Evolutionary conservation across 2,797 vertebrate genomes (phyloP), one percentile per base, ranked within the genome.

Genomic region (Mionectes olivaceus): DNA sequence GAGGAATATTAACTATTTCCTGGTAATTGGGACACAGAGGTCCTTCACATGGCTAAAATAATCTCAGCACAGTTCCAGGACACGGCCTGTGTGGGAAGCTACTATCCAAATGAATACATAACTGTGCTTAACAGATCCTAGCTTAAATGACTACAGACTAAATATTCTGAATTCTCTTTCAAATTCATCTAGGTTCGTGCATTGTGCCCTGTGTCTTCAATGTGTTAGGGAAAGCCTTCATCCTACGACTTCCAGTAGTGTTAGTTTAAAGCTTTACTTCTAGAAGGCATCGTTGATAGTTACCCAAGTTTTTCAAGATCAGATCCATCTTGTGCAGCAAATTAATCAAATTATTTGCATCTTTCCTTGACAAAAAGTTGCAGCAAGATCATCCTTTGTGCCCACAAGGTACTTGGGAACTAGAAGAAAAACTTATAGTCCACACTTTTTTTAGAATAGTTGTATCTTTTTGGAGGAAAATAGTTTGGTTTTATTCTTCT

Each of bases 1-100:
- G 96, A 97, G 97, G 95, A 96, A 88, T 95, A 97, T 98, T 98
- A 98, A 98, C 98, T 95, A 90, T 98, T 98, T 98, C 97, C 97
- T 97, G 96, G 97, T 95, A 97, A 97, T 93, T 87, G 46, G 94
- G 95, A 96, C 89, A 90, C 65, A 79, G 83, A 78, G 46, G 63
- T 92, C 90, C 95, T 88, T 94, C 76, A 83, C 6, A 17, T 0
- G 0, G 71, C 76, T 74, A 64, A 94, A 52, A 57, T 68, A 84
- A 93, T 87, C 86, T 94, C 71, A 90, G 81, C 83, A 90, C 49
- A 70, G 74, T 83, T 89, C 28, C 41, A 90, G 89, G 64, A 87
- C 46, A 14, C 5, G 27, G 89, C 52, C 46, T 4, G 4, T 41
- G 56, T 73, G 75, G 90, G 90, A 96, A 89, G 68, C 56, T 87